Conservation (phyloP, 2,888 invertebrate species). For the Agrotis puta region DNA sequence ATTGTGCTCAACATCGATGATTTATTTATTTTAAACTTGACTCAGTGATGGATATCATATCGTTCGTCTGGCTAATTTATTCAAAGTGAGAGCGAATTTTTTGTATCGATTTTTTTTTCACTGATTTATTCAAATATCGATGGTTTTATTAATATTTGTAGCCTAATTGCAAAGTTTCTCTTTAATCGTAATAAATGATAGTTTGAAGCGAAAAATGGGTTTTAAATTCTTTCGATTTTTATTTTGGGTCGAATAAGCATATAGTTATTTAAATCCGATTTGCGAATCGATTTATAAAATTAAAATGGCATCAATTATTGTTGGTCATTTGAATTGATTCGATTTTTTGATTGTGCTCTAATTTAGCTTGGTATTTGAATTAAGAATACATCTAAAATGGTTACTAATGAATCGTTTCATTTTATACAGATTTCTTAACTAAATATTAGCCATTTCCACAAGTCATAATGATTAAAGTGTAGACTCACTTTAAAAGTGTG, state of each 20-base stretch:
- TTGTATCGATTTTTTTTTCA: constrained; percentile 39
- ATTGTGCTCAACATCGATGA: constrained; percentile 81
- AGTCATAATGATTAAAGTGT: neutral
- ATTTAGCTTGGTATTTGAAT: constrained; percentile 28
- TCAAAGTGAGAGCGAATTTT: constrained; percentile 57
- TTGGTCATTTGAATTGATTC: constrained; percentile 44
- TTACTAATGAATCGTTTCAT: neutral
- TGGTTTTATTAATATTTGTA: constrained; percentile 31
- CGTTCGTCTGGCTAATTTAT: constrained; percentile 62
- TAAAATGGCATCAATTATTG: constrained; percentile 48
- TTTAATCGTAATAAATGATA: constrained; percentile 54
- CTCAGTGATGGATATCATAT: constrained; percentile 71
- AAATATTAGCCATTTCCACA: neutral
- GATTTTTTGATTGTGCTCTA: constrained; percentile 35
- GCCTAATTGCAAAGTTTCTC: constrained; percentile 55
- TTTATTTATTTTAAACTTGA: constrained; percentile 83
- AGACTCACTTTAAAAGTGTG: neutral
- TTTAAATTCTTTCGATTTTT: constrained; percentile 31
- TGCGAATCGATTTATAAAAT: constrained; percentile 38
- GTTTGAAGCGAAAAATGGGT: constrained; percentile 29
- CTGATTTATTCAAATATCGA: constrained; percentile 43
- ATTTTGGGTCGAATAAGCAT: constrained; percentile 26
- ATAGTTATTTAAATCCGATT: constrained; percentile 43
- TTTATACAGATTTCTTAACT: neutral
- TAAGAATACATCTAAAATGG: neutral